Base-by-base conservation (phyloP, 92 coral and sea anemone genomes). In the Isaurus tuberculatus region DNA sequence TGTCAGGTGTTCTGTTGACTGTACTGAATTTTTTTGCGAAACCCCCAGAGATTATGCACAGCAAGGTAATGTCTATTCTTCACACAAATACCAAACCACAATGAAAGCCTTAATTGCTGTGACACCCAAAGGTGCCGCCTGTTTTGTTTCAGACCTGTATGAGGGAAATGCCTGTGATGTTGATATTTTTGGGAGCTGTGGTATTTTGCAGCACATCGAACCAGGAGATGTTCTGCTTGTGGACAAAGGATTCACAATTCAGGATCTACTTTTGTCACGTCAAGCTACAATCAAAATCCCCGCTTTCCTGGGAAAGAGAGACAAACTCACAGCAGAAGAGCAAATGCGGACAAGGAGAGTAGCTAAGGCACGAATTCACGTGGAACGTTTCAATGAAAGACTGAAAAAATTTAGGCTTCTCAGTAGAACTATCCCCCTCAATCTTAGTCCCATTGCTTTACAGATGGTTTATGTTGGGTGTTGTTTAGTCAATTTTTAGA, bases 171-270 rank as follows among this genome's bases (percentile, higher is more conserved):
- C 65, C 4, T 20, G 44, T 17, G 84, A 79, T 79, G 84, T 63
- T n/a, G 72, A 33, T 19, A 80, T 80, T 4, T 80, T 80, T 22
- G 26, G 65, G 61, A 43, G 31, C 25, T 40, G 85, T 66, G 85
- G 85, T 9, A 80, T 80, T 3, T 3, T 80, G 11, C 32, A n/a
- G 34, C 58, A 80, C 23, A 80, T 80, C 32, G 55, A 80, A 33
- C 85, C 57, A 0, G 32, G 53, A n/a, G 85, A 65, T 64, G 34
- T 80, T 22, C 19, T 80, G 20, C 25, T 69, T 44, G 85, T 79
- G 8, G 85, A 86, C 80, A 86, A 73, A 29, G 82, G 82, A 4
- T 84, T 84, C 55, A 84, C 87, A 72, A 70, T 84, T 5, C 87
- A 84, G 48, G 53, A 84, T 51, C 40, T 57, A 32, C 53, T 84